Conservation (phyloP, 2,113 vertebrate genomes). For the Thalassoma bifasciatum region DNA sequence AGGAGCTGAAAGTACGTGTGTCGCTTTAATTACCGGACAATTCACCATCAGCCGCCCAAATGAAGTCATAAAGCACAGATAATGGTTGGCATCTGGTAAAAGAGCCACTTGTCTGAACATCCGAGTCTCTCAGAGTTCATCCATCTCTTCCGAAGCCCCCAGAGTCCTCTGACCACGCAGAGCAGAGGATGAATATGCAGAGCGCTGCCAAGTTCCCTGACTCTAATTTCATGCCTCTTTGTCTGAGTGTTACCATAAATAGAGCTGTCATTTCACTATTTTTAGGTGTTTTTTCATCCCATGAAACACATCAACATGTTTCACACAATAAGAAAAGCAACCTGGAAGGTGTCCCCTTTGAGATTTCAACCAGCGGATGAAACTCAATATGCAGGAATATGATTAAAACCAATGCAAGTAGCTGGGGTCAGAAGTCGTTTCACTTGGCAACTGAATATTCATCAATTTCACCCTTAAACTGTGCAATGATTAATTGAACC, state of each 20-base stretch:
- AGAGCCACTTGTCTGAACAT: slow-evolving; percentile 36
- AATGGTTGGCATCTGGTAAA: slow-evolving; percentile 18
- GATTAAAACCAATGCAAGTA: slow-evolving; percentile 65
- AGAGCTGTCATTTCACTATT: slow-evolving; percentile 26
- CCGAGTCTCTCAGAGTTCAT: slow-evolving; percentile 16
- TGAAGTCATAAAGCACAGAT: slow-evolving; percentile 23
- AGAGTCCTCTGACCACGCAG: slow-evolving; percentile 14
- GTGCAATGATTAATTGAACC: slow-evolving; percentile 78
- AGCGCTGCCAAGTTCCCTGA: slow-evolving; percentile 3
- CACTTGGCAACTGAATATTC: slow-evolving; percentile 76
- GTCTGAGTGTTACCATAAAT: slow-evolving; percentile 32
- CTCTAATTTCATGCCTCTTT: slow-evolving; percentile 12
- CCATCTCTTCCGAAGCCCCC: slow-evolving; percentile 11
- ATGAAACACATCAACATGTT: slow-evolving; percentile 10
- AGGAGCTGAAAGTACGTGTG: background rate
- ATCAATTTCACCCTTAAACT: slow-evolving; percentile 77
- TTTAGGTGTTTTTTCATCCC: slow-evolving; percentile 29
- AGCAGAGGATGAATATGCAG: slow-evolving; percentile 17
- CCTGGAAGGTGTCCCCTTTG: slow-evolving; percentile 31
- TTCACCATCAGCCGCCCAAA: slow-evolving; percentile 7
- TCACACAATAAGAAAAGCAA: slow-evolving; percentile 24
- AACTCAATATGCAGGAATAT: slow-evolving; percentile 56
- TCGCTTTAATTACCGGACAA: background rate
- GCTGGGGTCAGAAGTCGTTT: slow-evolving; percentile 69
- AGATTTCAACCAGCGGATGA: slow-evolving; percentile 31